Evolutionary conservation across 2,888 invertebrate species (phyloP), one percentile per base, ranked within the genome.

Genomic region (Rhogogaster chlorosoma): DNA sequence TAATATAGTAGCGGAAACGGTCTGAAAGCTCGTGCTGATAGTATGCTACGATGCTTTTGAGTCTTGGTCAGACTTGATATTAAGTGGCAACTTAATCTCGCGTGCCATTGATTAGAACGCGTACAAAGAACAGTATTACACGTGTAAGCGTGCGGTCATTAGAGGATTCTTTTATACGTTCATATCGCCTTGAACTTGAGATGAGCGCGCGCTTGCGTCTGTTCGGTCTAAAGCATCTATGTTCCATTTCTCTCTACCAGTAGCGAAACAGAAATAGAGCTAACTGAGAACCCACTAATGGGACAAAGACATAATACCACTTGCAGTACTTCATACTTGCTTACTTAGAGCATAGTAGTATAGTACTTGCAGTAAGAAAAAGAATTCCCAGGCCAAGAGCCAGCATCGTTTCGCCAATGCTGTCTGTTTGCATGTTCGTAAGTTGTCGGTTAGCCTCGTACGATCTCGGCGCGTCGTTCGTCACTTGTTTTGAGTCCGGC

Each of bases 141-240:
- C 49, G 18, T 49, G 49, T 49, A 15, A 49, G 18, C 49, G 49
- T 9, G 29, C 29, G 36, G 45, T 18, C 22, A 77, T 49, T 49
- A 77, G 49, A 77, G 53, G 45, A 32, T 18, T 36, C 2, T 53
- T 77, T 77, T 53, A 67, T 32, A n/a, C 22, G 18, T 9, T n/a
- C 42, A 64, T 85, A 87, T 87, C 85, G 85, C 87, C 45, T 29
- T 57, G 73, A 85, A 83, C 73, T 83, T 83, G 75, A 61, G 18
- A 45, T 57, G 29, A 12, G 77, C 84, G 53, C 26, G 38, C 36
- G 77, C 53, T 22, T 42, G 77, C 38, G 29, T 32, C 77, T 29
- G 45, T 57, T 61, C 22, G 80, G n/a, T 80, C 26, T 22, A 12
- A 38, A 29, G 57, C 7, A 32, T 38, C 12, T 22, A 12, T 42